phyloP scores from a whole-genome alignment of 2,797 vertebrate species.

The Microcaecilia unicolor region DNA sequence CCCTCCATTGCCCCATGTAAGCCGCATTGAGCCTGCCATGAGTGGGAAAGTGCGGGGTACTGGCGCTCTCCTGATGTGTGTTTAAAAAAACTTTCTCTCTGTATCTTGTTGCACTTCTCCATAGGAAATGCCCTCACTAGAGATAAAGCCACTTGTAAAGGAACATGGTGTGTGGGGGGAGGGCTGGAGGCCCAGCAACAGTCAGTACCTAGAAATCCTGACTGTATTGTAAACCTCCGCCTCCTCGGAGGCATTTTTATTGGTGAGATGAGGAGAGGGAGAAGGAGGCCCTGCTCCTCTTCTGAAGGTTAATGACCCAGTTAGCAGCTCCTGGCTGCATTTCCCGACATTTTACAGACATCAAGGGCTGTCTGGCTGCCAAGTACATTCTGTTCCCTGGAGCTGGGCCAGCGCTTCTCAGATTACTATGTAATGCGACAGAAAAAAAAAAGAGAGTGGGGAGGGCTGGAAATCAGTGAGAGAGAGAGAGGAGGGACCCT shows the following conservation, averaged over 20 bases:
- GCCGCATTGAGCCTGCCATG: too few relatives aligned
- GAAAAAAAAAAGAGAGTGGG: conserved; percentile 58
- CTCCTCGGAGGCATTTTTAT: conserved; percentile 50
- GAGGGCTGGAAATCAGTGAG: conserved; percentile 39
- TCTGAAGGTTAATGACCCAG: conserved; percentile 72
- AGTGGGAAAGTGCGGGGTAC: too few relatives aligned
- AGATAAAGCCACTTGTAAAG: too few relatives aligned
- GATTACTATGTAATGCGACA: conserved; percentile 70
- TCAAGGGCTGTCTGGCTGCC: conserved; percentile 60
- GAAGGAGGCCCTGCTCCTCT: conserved; percentile 59
- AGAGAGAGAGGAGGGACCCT: conserved; percentile 9
- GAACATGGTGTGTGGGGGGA: too few relatives aligned
- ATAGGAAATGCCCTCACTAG: too few relatives aligned
- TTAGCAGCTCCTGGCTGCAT: conserved; percentile 72
- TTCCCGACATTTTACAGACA: conserved; percentile 73
- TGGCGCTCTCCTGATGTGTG: too few relatives aligned
- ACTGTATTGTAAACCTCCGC: too few relatives aligned
- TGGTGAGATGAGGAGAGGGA: conserved; percentile 55
- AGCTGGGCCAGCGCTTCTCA: conserved; percentile 61
- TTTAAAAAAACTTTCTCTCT: too few relatives aligned
- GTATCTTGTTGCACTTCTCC: too few relatives aligned
- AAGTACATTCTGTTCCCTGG: conserved; percentile 77
- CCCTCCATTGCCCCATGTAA: too few relatives aligned
- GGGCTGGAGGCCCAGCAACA: conserved; percentile 16
- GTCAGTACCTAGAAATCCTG: conserved; percentile 50